A percentile compares a stretch with the other conserved stretches of the same genome.
Conservation (phyloP, 2,888 invertebrate species). For the Athripsodes cinereus region DNA sequence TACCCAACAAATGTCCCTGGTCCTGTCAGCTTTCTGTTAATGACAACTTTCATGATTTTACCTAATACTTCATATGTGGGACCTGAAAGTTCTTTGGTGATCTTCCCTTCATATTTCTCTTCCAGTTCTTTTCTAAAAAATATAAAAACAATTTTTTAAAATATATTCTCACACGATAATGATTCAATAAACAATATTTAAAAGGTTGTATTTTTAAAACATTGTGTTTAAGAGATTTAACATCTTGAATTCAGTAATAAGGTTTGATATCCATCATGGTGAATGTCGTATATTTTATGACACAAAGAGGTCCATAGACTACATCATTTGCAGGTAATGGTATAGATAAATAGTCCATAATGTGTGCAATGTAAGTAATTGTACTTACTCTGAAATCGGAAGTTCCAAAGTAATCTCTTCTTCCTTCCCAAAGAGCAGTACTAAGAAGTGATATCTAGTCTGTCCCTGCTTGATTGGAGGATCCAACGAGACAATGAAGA, state of each 20-base stretch:
- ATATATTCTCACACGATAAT: neutral
- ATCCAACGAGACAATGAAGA: slow-evolving; percentile 95
- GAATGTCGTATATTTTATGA: neutral
- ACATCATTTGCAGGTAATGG: too few species aligned
- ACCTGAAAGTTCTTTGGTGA: slow-evolving; percentile 85
- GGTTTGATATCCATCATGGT: too few species aligned
- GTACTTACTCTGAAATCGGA: slow-evolving; percentile 80
- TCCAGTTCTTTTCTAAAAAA: slow-evolving; percentile 73
- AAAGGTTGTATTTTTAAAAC: too few species aligned
- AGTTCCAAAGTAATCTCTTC: slow-evolving; percentile 89
- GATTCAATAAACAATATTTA: slow-evolving; percentile 16
- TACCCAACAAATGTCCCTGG: slow-evolving; percentile 91
- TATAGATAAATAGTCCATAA: too few species aligned
- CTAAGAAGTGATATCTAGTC: slow-evolving; percentile 95
- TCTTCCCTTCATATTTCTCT: slow-evolving; percentile 89
- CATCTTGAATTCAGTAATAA: too few species aligned
- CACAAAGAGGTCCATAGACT: too few species aligned
- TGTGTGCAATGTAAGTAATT: too few species aligned
- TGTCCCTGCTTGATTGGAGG: slow-evolving; percentile 99
- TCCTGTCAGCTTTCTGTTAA: slow-evolving; percentile 89
- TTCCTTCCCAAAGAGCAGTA: slow-evolving; percentile 89
- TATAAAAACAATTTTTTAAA: neutral
- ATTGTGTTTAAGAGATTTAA: too few species aligned
- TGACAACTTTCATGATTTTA: slow-evolving; percentile 93
- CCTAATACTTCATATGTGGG: slow-evolving; percentile 94